A percentile compares a stretch with the other conserved stretches of the same genome.
phyloP scores from a whole-genome alignment of 2,797 vertebrate species.

The Lacerta agilis region DNA sequence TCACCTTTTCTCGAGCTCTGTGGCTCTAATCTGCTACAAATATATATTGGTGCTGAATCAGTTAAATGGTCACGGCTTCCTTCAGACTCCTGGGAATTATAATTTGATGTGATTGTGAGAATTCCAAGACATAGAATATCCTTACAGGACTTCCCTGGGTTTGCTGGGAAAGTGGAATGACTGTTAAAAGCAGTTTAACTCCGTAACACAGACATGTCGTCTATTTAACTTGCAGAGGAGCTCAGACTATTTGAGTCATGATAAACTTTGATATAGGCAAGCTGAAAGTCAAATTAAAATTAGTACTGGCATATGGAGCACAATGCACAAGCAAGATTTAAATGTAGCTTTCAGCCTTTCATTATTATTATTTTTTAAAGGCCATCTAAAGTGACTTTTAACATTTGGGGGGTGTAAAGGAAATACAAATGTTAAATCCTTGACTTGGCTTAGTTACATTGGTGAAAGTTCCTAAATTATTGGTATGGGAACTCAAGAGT shows the following conservation, averaged over 20 bases:
- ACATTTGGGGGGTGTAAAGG: neutral
- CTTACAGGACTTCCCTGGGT: neutral
- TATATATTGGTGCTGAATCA: neutral
- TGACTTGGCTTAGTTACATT: no score
- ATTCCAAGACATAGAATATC: neutral
- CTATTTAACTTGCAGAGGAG: neutral
- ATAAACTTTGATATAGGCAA: neutral
- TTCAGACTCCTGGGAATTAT: neutral
- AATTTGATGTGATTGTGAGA: neutral
- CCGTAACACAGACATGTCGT: neutral
- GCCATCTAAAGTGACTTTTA: neutral
- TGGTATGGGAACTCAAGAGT: no score
- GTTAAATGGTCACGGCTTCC: neutral
- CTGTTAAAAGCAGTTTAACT: neutral
- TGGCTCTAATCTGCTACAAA: neutral
- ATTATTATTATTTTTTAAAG: no score
- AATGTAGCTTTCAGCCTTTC: neutral
- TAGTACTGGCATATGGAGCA: neutral
- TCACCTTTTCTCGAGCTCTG: neutral
- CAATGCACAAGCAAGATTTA: neutral
- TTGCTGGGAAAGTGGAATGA: neutral
- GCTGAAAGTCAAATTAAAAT: neutral
- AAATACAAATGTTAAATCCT: neutral
- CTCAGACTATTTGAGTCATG: neutral
- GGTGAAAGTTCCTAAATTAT: no score